Percentiles rank a stretch among this genome's conserved stretches.
Conservation (phyloP, 2,888 invertebrate species). For the Drosophila atroscutellata region DNA sequence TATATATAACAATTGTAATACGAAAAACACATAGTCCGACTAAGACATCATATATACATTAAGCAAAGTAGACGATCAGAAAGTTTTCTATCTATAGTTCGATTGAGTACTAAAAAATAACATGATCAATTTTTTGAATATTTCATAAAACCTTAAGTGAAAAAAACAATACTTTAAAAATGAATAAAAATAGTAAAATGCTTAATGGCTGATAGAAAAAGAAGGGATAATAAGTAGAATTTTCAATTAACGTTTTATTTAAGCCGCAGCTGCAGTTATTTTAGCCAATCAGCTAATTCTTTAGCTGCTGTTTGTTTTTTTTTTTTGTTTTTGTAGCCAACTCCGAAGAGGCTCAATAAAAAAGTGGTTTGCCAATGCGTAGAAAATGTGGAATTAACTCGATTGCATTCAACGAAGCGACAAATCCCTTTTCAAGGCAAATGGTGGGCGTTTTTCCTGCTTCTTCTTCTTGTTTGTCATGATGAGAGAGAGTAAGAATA, state of each 20-base stretch:
- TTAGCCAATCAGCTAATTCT: conserved; percentile 15
- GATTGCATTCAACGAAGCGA: conserved; percentile 69
- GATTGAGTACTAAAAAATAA: too few relatives aligned
- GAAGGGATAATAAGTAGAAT: background rate
- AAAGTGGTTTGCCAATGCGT: conserved; percentile 44
- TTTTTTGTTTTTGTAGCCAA: background rate
- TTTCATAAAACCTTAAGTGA: background rate
- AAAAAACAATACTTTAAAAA: too few relatives aligned
- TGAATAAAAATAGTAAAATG: too few relatives aligned
- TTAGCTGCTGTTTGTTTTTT: background rate
- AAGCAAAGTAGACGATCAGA: too few relatives aligned
- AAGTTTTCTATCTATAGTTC: too few relatives aligned
- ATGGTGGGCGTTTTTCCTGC: conserved; percentile 21
- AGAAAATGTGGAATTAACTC: conserved; percentile 70
- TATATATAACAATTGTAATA: background rate
- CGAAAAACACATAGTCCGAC: too few relatives aligned
- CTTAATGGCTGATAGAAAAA: background rate
- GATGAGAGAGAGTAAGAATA: background rate
- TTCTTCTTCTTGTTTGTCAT: background rate
- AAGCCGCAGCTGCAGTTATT: background rate
- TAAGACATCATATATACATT: too few relatives aligned
- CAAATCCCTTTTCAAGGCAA: conserved; percentile 53
- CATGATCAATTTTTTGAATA: background rate
- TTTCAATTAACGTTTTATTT: background rate
- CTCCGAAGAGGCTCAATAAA: conserved; percentile 22